phyloP scores from a whole-genome alignment of 1,140 invertebrate genomes.

The Olivierus martensii region DNA sequence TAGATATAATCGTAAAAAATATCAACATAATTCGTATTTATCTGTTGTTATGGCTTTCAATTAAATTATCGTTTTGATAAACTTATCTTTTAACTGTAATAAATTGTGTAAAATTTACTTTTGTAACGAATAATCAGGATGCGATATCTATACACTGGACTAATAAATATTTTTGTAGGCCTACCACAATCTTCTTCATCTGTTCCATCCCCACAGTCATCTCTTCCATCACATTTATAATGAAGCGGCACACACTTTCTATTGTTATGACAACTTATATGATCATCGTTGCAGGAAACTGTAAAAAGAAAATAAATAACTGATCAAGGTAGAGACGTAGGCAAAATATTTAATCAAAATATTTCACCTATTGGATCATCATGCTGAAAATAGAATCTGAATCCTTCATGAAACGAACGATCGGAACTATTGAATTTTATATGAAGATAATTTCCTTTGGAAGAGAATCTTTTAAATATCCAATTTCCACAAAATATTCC shows the following conservation, averaged over 20 bases:
- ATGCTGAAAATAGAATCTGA: constrained; percentile 11
- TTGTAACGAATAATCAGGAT: too few relatives aligned
- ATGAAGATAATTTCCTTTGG: constrained; percentile 4
- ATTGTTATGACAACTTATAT: constrained; percentile 5
- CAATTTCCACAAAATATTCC: constrained; percentile 8
- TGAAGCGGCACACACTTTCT: not conserved
- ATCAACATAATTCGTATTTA: too few relatives aligned
- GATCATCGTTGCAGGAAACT: not conserved
- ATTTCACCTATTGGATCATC: constrained; percentile 2
- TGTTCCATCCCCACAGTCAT: constrained; percentile 83
- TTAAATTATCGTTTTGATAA: too few relatives aligned
- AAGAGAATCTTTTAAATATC: not conserved
- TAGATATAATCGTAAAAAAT: too few relatives aligned
- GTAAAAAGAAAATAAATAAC: not conserved
- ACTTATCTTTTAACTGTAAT: too few relatives aligned
- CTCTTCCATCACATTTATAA: constrained; percentile 53
- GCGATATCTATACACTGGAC: too few relatives aligned
- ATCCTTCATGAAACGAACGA: constrained; percentile 5
- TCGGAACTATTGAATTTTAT: constrained; percentile 9
- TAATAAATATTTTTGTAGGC: too few relatives aligned
- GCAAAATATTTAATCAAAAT: too few relatives aligned
- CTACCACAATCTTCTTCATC: constrained; percentile 39
- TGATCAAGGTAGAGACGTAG: too few relatives aligned
- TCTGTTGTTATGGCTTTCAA: too few relatives aligned
- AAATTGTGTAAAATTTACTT: too few relatives aligned